Base-by-base conservation (phyloP, 2,113 vertebrate genomes). In the Phycodurus eques region DNA sequence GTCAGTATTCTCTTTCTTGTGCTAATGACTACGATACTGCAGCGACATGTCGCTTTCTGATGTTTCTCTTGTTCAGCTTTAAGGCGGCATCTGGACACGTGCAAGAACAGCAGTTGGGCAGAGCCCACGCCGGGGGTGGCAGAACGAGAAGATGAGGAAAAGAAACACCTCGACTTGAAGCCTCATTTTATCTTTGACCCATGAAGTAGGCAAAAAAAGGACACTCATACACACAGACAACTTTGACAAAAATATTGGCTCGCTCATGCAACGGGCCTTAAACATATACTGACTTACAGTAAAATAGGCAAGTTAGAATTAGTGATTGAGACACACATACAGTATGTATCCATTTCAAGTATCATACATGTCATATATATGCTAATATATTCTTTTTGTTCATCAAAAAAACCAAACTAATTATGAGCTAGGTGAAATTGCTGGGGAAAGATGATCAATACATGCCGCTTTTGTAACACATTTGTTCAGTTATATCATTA, bases 21-120 rank as follows among this genome's bases (percentile, higher is more conserved):
- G 86, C 82, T 92, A 85, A 91, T 90, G 84, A 92, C 83, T 87
- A 85, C 75, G 81, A 89, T 90, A 84, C 85, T 72, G 85, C 75
- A 81, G 80, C 68, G 78, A 87, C 87, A 78, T 81, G 73, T 88
- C 64, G 77, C 86, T 88, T 76, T 88, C 81, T 86, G 83, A 83
- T 92, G 85, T 90, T 88, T 88, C 78, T 88, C 81, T 88, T 89
- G 84, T 87, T 83, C 80, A 98, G 97, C 95, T 93, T 90, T 98
- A 82, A 95, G 92, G 90, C 93, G 87, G 81, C 88, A 83, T 69
- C 78, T 85, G 83, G 93, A 87, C 88, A 83, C 71, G n/a, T 75
- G 86, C 13, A 85, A 89, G 86, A 91, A 67, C 22, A 83, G 87
- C 68, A 83, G 87, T 75, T 90, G 80, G 31, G 70, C 72, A 0